These are phyloP conservation scores for Ochropleura leucogaster DNA, from an alignment of 2,888 invertebrate genomes.

Conservation along the genomic window DNA sequence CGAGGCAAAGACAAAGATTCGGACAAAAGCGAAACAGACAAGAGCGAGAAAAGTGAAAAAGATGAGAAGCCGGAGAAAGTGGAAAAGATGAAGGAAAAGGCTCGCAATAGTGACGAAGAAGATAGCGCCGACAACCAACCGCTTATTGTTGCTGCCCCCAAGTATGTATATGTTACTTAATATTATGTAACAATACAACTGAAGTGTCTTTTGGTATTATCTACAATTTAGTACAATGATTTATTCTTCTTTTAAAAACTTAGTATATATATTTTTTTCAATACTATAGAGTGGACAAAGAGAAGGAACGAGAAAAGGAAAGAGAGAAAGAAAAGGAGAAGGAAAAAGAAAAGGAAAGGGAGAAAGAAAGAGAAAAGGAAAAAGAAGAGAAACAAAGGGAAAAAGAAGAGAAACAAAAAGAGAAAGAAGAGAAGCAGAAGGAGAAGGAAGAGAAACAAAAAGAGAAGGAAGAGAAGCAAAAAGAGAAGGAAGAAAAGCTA, in stretches of 20 bases:
- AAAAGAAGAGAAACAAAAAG: slow-evolving; percentile 43
- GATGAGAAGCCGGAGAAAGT: slow-evolving; percentile 81
- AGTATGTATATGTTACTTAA: too few species aligned
- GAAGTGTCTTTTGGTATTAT: not conserved
- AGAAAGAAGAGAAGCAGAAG: slow-evolving; percentile 11
- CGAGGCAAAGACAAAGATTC: slow-evolving; percentile 85
- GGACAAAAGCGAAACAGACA: slow-evolving; percentile 87
- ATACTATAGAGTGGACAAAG: slow-evolving; percentile 72
- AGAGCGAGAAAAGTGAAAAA: slow-evolving; percentile 85
- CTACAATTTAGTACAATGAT: not conserved
- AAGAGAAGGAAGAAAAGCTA: not conserved
- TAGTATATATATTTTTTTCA: not conserved
- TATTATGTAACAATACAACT: not conserved
- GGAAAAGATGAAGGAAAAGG: slow-evolving; percentile 82
- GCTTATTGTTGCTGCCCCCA: slow-evolving; percentile 80
- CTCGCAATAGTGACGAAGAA: slow-evolving; percentile 84
- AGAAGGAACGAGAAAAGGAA: slow-evolving; percentile 67
- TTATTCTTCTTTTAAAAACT: not conserved
- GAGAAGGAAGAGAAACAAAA: slow-evolving; percentile 67
- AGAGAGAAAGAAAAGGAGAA: slow-evolving; percentile 67
- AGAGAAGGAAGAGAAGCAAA: slow-evolving; percentile 57
- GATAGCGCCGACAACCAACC: slow-evolving; percentile 89
- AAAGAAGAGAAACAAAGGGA: slow-evolving; percentile 67
- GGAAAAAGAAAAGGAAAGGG: slow-evolving; percentile 70
- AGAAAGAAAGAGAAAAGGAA: slow-evolving; percentile 69